phyloP scores from a whole-genome alignment of 2,113 vertebrate genomes.

The Bos indicus region DNA sequence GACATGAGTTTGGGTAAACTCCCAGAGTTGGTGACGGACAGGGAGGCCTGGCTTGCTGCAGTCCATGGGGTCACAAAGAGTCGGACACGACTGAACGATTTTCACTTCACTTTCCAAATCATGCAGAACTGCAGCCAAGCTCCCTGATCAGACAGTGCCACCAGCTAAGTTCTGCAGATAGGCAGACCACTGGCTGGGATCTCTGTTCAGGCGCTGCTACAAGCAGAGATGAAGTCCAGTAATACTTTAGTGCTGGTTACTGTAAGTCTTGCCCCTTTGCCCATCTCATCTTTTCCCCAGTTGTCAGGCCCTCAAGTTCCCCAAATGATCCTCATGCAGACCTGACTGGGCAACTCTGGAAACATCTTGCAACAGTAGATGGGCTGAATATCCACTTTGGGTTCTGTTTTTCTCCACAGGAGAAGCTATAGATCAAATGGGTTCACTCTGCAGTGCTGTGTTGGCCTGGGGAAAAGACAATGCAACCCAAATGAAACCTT shows the following conservation, averaged over 20 bases:
- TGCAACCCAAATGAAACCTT: not conserved
- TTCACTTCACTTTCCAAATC: not conserved
- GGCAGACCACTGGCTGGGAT: not conserved
- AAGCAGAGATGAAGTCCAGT: not conserved
- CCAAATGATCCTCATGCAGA: not conserved
- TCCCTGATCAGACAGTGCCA: not conserved
- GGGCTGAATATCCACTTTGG: not conserved
- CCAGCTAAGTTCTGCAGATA: not conserved
- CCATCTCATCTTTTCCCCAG: not conserved
- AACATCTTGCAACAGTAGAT: not conserved
- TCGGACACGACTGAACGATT: rapidly evolving
- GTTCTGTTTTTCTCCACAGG: not conserved
- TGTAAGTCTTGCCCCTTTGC: not conserved
- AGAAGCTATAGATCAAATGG: not conserved
- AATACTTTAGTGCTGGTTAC: not conserved
- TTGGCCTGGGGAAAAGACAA: not conserved
- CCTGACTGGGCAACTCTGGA: not conserved
- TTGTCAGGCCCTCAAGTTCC: not conserved
- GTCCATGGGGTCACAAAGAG: not conserved
- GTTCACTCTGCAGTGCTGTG: not conserved
- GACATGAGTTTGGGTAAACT: not conserved
- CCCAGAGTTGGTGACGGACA: rapidly evolving
- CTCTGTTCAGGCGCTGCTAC: not conserved
- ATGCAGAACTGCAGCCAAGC: not conserved
- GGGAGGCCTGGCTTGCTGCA: not conserved